phyloP scores from a whole-genome alignment of 2,113 vertebrate species.

The Onychostoma macrolepis region DNA sequence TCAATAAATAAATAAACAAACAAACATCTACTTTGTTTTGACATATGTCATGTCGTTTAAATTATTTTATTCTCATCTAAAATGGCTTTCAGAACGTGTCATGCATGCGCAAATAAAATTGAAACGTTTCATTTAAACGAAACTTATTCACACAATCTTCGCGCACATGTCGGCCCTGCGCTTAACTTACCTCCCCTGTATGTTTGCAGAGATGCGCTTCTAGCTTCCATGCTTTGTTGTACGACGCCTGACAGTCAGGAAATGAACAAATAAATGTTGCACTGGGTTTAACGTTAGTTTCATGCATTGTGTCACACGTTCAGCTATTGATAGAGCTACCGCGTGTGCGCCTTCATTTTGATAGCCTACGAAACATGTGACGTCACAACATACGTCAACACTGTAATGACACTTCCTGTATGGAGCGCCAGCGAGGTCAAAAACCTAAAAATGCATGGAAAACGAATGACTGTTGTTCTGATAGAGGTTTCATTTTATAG shows the following conservation, averaged over 20 bases:
- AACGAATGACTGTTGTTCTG: not conserved
- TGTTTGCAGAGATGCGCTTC: constrained; percentile 83
- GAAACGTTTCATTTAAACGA: not conserved
- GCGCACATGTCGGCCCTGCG: not conserved
- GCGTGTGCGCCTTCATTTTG: not conserved
- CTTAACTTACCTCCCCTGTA: constrained; percentile 78
- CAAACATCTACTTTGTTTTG: no score
- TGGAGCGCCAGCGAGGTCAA: not conserved
- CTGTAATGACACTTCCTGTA: not conserved
- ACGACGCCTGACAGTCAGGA: constrained; percentile 72
- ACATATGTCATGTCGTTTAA: not conserved
- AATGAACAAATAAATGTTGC: constrained; percentile 81
- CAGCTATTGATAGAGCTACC: not conserved
- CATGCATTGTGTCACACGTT: not conserved
- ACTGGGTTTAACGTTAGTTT: not conserved
- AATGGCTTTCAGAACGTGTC: not conserved
- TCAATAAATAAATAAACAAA: no score
- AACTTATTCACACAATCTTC: not conserved
- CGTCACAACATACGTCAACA: not conserved
- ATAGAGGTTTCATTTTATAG: no score
- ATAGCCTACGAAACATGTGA: not conserved
- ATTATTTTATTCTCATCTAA: not conserved
- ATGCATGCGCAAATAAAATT: not conserved
- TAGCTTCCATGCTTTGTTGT: constrained; percentile 80
- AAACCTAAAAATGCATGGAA: not conserved